Base-by-base conservation (phyloP, 2,797 vertebrate genomes). In the Danio choprae region DNA sequence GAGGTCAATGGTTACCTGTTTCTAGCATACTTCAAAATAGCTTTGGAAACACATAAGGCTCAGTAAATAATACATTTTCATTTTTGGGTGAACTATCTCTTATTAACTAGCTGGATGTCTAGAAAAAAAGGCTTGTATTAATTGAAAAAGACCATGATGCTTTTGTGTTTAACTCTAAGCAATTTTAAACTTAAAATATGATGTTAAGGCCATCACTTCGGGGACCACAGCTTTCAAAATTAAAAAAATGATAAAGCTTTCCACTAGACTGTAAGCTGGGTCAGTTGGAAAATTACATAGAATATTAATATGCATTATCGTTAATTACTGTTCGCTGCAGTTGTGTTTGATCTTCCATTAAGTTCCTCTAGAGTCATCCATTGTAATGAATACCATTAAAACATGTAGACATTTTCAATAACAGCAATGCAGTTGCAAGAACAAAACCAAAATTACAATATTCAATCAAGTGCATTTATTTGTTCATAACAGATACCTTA, bases 381-480 rank as follows among this genome's bases (percentile, higher is more conserved):
- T n/a, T n/a, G 44, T 71, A 63, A 79, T 62, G 46, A 79, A 44
- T 51, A 8, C 53, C 16, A 63, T 50, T 75, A 20, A 51, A 63
- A 40, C 41, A 6, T 22, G 40, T 7, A 6, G 12, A 38, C 64
- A n/a, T 36, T 68, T 64, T 6, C 4, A 20, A 43, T 38, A 40
- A 62, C 38, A 74, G 50, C 59, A 16, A 13, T 20, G 6, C 29
- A 22, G 8, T 22, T 4, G 11, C 20, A 64, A 53, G n/a, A 38
- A 50, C 40, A 55, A 63, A 77, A 51, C 29, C 16, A 8, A 71
- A 71, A 29, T 29, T 51, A 0, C 46, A 73, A 84, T 77, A 69
- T 90, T 76, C 83, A 88, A 88, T 86, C 56, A 86, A 91, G 89
- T 90, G 88, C 86, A 86, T 92, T 92, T 92, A 91, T 92, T 93